A percentile compares a stretch with the other conserved stretches of the same genome.
Evolutionary conservation across 2,888 invertebrate species (phyloP).

Genomic region (Melanophora roralis): DNA sequence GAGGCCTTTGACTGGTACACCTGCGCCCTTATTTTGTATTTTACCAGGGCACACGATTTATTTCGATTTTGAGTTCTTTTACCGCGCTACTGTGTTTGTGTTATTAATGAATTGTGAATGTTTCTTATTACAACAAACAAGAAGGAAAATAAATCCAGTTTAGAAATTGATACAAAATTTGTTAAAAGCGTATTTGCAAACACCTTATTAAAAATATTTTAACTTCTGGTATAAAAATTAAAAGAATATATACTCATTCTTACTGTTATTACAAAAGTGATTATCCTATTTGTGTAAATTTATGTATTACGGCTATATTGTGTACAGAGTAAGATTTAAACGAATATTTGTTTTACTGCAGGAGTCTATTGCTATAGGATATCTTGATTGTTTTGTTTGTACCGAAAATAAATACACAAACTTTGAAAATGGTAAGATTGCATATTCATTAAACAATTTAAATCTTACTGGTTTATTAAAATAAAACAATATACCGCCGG

Average conservation of each 20-base stretch:
- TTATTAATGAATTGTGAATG: slow-evolving; percentile 1
- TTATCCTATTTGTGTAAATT: neutral
- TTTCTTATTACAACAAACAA: slow-evolving; percentile 10
- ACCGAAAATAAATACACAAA: slow-evolving; percentile 22
- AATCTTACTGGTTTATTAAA: too few relatives aligned
- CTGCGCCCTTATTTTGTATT: too few relatives aligned
- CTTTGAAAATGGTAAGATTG: slow-evolving; percentile 36
- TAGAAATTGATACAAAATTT: slow-evolving; percentile 56
- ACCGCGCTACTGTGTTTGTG: too few relatives aligned
- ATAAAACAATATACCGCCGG: slow-evolving; percentile 1
- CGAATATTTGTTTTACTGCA: slow-evolving; percentile 21
- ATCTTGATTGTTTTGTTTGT: slow-evolving; percentile 32
- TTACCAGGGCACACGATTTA: too few relatives aligned
- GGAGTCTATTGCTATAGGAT: slow-evolving; percentile 27
- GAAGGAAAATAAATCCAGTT: slow-evolving; percentile 42
- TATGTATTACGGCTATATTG: slow-evolving; percentile 21
- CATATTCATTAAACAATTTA: too few relatives aligned
- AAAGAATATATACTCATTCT: neutral
- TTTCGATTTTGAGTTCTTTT: too few relatives aligned
- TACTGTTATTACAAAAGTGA: neutral
- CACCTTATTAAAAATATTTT: slow-evolving; percentile 44
- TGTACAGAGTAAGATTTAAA: neutral
- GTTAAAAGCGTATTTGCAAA: slow-evolving; percentile 49
- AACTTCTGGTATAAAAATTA: slow-evolving; percentile 10
- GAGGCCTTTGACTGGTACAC: too few relatives aligned